Percentiles rank a stretch among this genome's conserved stretches.
phyloP scores from a whole-genome alignment of 2,113 vertebrate genomes.

The Amblyopsis rosae region DNA sequence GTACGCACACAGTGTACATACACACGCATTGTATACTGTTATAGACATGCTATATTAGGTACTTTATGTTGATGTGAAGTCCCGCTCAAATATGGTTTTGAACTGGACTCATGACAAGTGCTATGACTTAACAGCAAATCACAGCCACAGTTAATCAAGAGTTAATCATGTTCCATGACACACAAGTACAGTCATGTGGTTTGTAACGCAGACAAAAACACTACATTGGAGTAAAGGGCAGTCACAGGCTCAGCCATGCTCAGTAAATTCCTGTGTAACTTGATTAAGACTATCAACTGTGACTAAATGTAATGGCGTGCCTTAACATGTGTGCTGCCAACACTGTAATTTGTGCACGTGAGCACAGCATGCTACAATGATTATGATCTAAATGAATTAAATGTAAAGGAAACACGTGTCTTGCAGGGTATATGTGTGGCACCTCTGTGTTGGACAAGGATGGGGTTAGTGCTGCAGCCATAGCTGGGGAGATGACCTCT shows the following conservation, averaged over 20 bases:
- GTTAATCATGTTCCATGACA: too few relatives aligned
- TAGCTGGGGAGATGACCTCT: conserved; percentile 88
- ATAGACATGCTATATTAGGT: too few relatives aligned
- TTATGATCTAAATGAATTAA: too few relatives aligned
- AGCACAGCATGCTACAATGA: conserved; percentile 4
- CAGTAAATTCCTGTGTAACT: conserved; percentile 32
- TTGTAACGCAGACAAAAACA: too few relatives aligned
- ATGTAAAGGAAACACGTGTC: conserved; percentile 9
- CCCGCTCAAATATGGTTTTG: background rate
- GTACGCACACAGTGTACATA: conserved; percentile 65
- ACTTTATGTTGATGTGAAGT: background rate
- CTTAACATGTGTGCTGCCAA: background rate
- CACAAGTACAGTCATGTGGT: too few relatives aligned
- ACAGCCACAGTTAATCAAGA: background rate
- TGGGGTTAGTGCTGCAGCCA: conserved; percentile 92
- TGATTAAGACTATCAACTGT: conserved; percentile 26
- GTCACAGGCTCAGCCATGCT: conserved; percentile 13
- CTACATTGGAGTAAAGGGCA: background rate
- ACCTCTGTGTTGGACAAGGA: conserved; percentile 96
- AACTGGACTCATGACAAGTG: too few relatives aligned
- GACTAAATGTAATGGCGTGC: conserved; percentile 32
- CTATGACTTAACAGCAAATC: too few relatives aligned
- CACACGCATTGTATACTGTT: background rate
- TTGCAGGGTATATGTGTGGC: conserved; percentile 94
- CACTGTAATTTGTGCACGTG: conserved; percentile 13